Evolutionary conservation across 1,140 invertebrate species (phyloP).

Genomic region (Scaptodrosophila lebanonensis): DNA sequence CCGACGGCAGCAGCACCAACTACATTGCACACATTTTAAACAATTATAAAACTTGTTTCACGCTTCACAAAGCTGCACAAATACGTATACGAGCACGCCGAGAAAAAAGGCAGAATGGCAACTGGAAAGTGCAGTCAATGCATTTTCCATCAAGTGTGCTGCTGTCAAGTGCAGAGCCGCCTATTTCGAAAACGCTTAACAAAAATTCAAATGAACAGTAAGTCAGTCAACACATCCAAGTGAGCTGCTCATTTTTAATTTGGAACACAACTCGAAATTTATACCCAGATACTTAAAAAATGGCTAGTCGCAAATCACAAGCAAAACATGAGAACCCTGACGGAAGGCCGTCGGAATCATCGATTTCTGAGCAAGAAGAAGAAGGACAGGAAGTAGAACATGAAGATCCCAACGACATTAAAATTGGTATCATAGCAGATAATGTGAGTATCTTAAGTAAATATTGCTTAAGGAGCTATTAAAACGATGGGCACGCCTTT

Average conservation of each 20-base stretch:
- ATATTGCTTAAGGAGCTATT: background rate
- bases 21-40: conserved; percentile 64
- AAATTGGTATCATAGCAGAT: conserved; percentile 40
- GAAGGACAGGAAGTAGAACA: background rate
- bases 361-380: background rate
- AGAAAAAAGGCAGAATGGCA: conserved; percentile 25
- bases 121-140: conserved; percentile 57
- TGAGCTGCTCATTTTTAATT: no score
- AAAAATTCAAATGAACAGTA: no score
- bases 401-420: conserved; percentile 30
- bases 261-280: no score
- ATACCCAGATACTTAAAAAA: no score
- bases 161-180: conserved; percentile 61
- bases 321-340: no score
- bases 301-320: no score
- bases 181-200: no score
- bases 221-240: no score
- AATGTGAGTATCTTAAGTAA: conserved; percentile 19
- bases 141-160: conserved; percentile 71
- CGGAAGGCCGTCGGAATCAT: no score
- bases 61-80: conserved; percentile 62
- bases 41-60: conserved; percentile 75
- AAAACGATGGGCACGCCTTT: background rate
- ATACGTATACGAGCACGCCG: no score
- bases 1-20: conserved; percentile 44